Base-by-base conservation (phyloP, 2,888 invertebrate genomes). In the Helleia helle region DNA sequence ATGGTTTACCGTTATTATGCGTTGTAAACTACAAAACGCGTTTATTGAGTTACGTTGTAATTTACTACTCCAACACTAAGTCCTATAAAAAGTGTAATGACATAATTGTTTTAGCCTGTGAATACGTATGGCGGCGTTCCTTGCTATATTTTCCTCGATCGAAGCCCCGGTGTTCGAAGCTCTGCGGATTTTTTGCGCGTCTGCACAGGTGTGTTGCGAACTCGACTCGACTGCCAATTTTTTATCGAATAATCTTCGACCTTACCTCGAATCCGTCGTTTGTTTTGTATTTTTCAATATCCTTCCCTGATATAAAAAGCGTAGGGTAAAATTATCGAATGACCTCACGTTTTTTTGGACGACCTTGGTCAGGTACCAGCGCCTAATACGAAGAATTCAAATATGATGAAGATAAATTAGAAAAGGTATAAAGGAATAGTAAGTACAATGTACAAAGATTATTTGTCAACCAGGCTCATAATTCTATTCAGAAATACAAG, bases 171-270 rank as follows among this genome's bases (percentile, higher is more conserved):
- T 44, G n/a, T 39, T 34, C 34, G 37, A 38, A 34, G 42, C 31
- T 30, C 14, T 41, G 46, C 38, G 39, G 64, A 67, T 73, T 76
- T 75, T 79, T 75, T 74, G 65, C 55, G 56, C 58, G 73, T 76
- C 73, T 75, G 71, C 68, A 71, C 76, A 76, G 76, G 75, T 75
- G 75, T 66, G 62, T n/a, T n/a, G 55, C 54, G 57, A 55, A 59
- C 57, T 58, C 56, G 52, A 54, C 47, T 47, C 53, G 59, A 60
- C 52, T 56, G 53, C 62, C 58, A 49, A 56, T 62, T 71, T 71
- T 71, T 72, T 67, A 59, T 47, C 50, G 50, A 58, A 62, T 52
- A 65, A 61, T 62, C 60, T 67, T 62, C 65, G 64, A 67, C 65
- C 63, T 61, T 50, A 54, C 43, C 54, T 51, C 56, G 57, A 55